Evolutionary conservation across 2,888 invertebrate genomes (phyloP).

Genomic region (Pandemis heparana): DNA sequence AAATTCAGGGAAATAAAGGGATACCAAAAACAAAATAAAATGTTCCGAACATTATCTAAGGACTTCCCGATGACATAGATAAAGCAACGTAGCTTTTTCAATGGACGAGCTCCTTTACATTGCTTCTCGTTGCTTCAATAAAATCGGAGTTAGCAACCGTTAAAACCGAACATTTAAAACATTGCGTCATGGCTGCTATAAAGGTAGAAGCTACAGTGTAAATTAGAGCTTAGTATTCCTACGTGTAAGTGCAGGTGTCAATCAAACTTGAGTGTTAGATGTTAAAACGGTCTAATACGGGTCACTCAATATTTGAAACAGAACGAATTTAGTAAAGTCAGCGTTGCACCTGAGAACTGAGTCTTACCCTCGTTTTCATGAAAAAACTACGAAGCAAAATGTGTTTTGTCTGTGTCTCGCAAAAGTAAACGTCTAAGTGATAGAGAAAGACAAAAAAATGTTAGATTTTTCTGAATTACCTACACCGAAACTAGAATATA

Average conservation of each 20-base stretch:
- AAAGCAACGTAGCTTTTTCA: neutral
- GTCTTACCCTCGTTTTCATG: neutral
- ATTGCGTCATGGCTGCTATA: slow-evolving; percentile 61
- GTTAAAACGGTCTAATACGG: slow-evolving; percentile 39
- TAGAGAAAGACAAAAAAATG: no score
- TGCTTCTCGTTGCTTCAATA: slow-evolving; percentile 2
- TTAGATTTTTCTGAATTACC: no score
- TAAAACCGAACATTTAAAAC: slow-evolving; percentile 50
- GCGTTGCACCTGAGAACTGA: slow-evolving; percentile 30
- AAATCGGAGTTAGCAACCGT: slow-evolving; percentile 19
- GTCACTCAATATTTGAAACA: slow-evolving; percentile 38
- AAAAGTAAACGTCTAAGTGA: no score
- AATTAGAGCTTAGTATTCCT: slow-evolving; percentile 61
- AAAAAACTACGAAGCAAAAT: no score
- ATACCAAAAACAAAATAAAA: no score
- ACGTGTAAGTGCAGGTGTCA: slow-evolving; percentile 55
- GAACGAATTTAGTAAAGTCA: slow-evolving; percentile 39
- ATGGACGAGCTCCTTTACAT: neutral
- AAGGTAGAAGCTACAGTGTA: slow-evolving; percentile 58
- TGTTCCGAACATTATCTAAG: no score
- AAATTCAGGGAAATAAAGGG: no score
- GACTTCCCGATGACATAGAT: no score
- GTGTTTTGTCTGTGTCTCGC: no score
- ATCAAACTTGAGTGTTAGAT: slow-evolving; percentile 61
- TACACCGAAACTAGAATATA: no score